Percentiles rank a stretch among this genome's conserved stretches.
Conservation (phyloP, 2,797 vertebrate species). For the Schizopygopsis pylzovi region DNA sequence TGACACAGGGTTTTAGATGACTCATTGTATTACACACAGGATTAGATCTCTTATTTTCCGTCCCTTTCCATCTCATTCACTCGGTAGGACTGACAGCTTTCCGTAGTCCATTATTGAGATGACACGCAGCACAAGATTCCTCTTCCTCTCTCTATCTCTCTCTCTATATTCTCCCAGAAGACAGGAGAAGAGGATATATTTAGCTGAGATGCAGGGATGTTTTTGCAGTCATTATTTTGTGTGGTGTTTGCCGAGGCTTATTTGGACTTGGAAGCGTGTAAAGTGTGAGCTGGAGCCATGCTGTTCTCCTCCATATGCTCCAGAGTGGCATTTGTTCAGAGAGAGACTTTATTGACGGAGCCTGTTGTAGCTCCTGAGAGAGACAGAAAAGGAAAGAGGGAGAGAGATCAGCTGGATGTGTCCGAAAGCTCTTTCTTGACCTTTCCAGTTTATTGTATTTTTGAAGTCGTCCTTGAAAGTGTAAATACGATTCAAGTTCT, state of each 20-base stretch:
- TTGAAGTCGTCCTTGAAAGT: neutral
- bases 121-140: constrained; percentile 12
- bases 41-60: neutral
- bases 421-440: constrained; percentile 29
- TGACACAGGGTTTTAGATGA: constrained; percentile 2
- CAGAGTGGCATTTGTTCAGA: constrained; percentile 49
- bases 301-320: constrained; percentile 54
- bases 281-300: constrained; percentile 51
- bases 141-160: constrained; percentile 16
- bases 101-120: constrained; percentile 28
- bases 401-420: constrained; percentile 30
- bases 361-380: constrained; percentile 41
- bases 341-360: constrained; percentile 52
- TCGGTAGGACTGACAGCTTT: constrained; percentile 28
- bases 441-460: constrained; percentile 43
- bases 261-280: constrained; percentile 55
- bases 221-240: constrained; percentile 58
- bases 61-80: neutral
- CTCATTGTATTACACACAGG: neutral
- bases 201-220: constrained; percentile 47
- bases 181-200: constrained; percentile 38
- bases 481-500: constrained; percentile 5
- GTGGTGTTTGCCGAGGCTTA: constrained; percentile 55
- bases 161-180: constrained; percentile 30
- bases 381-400: constrained; percentile 27